These are phyloP conservation scores for Hemiscyllium ocellatum DNA, from an alignment of 2,113 vertebrate genomes.

Conservation along the genomic window DNA sequence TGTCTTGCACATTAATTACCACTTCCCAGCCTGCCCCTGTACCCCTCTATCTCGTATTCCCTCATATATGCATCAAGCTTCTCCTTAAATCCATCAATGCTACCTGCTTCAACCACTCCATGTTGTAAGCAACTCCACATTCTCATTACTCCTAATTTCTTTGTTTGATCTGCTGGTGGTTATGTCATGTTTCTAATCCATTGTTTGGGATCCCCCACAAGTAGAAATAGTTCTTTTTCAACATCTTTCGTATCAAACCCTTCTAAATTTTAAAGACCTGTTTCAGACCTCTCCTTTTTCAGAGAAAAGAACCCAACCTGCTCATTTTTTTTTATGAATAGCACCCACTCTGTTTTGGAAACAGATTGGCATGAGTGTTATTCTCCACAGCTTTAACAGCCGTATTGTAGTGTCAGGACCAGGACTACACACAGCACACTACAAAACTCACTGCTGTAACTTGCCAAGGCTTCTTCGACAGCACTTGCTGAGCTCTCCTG, in stretches of 20 bases:
- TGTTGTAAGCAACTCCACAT: background rate
- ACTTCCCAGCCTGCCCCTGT: background rate
- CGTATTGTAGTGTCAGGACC: background rate
- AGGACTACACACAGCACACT: background rate
- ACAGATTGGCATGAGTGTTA: background rate
- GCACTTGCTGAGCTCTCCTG: background rate
- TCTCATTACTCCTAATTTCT: conserved; percentile 3
- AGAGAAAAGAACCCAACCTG: background rate
- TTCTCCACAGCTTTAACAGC: background rate
- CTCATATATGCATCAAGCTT: background rate
- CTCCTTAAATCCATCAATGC: background rate
- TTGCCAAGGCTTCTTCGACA: background rate
- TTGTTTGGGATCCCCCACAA: background rate
- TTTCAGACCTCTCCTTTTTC: background rate
- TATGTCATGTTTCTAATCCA: background rate
- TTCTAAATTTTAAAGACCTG: background rate
- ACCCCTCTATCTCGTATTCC: background rate
- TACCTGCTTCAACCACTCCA: conserved; percentile 12
- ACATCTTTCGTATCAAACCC: background rate
- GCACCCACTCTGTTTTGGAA: background rate
- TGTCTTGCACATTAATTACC: background rate
- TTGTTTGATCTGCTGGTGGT: background rate
- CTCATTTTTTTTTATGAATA: background rate
- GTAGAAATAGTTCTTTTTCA: background rate
- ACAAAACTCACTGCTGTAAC: background rate